Conservation (phyloP, 2,113 vertebrate species). For the Poeciliopsis retropinna region DNA sequence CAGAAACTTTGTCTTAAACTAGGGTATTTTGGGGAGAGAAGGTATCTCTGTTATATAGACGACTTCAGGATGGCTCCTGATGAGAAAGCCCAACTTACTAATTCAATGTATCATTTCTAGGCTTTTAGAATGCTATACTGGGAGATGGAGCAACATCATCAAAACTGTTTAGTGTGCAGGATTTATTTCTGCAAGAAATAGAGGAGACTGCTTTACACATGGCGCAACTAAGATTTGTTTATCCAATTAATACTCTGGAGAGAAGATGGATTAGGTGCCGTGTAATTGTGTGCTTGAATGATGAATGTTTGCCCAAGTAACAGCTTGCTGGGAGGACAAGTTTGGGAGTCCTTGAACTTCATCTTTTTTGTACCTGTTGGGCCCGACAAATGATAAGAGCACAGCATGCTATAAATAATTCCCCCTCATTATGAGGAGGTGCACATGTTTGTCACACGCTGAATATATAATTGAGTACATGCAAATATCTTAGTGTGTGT, state of each 20-base stretch:
- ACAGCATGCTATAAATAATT: constrained; percentile 79
- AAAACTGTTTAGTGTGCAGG: constrained; percentile 28
- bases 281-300: constrained; percentile 60
- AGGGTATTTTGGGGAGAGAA: too few relatives aligned
- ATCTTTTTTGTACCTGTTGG: constrained; percentile 72
- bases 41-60: too few relatives aligned
- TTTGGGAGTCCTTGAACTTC: constrained; percentile 70
- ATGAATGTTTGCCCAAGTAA: constrained; percentile 68
- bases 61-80: too few relatives aligned
- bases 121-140: not conserved
- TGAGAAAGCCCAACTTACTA: too few relatives aligned
- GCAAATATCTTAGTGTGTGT: constrained; percentile 53
- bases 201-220: constrained; percentile 15
- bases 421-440: constrained; percentile 70
- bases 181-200: constrained; percentile 43
- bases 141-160: constrained; percentile 14
- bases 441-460: constrained; percentile 73
- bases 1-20: too few relatives aligned
- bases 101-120: too few relatives aligned
- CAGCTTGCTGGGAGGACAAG: constrained; percentile 70
- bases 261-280: constrained; percentile 40
- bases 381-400: constrained; percentile 68
- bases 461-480: constrained; percentile 76
- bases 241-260: constrained; percentile 45
- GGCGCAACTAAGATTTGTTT: constrained; percentile 46